Evolutionary conservation across 2,797 vertebrate genomes (phyloP).

Genomic region (Gymnopithys bicolor): DNA sequence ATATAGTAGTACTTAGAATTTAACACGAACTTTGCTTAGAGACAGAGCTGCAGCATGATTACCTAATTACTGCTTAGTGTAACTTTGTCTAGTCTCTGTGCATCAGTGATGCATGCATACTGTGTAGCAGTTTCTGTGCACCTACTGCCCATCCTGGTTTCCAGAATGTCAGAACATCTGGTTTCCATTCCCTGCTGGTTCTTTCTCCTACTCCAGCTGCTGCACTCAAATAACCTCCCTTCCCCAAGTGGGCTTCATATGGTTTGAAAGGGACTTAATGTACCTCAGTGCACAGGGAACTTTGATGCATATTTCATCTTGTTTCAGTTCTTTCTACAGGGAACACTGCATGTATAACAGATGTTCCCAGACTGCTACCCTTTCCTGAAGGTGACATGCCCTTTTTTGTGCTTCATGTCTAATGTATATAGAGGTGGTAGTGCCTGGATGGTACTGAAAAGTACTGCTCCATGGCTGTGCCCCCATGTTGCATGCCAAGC

Average conservation of each 20-base stretch:
- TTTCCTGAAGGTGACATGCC: slow-evolving; percentile 62
- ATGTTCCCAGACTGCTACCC: slow-evolving; percentile 49
- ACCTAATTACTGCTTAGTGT: background rate
- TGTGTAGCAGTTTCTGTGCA: background rate
- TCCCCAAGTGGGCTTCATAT: slow-evolving; percentile 37
- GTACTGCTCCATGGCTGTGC: slow-evolving; percentile 20
- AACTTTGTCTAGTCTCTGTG: background rate
- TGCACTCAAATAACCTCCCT: slow-evolving; percentile 34
- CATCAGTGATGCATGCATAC: background rate
- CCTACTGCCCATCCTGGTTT: background rate
- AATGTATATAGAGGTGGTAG: slow-evolving; percentile 34
- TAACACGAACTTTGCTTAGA: background rate
- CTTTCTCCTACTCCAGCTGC: slow-evolving; percentile 39
- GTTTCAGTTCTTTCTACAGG: slow-evolving; percentile 55
- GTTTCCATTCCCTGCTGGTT: slow-evolving; percentile 19
- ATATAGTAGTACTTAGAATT: background rate
- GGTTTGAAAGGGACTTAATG: slow-evolving; percentile 56
- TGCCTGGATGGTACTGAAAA: background rate
- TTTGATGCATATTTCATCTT: slow-evolving; percentile 58
- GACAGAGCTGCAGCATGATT: background rate
- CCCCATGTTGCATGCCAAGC: slow-evolving; percentile 36
- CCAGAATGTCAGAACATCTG: slow-evolving; percentile 45
- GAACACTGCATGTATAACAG: slow-evolving; percentile 51
- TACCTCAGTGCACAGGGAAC: slow-evolving; percentile 40
- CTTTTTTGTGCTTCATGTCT: slow-evolving; percentile 51